Evolutionary conservation across 1,140 invertebrate species (phyloP).

Genomic region (Drosophila oshimai): DNA sequence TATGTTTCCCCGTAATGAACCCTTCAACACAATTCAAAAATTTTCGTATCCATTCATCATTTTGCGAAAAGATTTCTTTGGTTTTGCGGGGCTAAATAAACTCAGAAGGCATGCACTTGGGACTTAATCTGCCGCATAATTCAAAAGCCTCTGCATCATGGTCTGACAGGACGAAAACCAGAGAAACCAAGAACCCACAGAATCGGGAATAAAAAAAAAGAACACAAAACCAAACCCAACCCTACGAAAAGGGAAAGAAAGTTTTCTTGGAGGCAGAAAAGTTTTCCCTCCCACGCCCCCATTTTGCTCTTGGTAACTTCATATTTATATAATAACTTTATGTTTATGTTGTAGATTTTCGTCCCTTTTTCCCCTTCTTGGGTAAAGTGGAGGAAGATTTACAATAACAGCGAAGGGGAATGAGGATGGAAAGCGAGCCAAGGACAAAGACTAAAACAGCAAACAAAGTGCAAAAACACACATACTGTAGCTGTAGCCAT

Average conservation of each 20-base stretch:
- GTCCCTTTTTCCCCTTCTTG: not conserved
- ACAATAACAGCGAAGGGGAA: constrained; percentile 17
- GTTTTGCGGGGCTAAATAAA: constrained; percentile 52
- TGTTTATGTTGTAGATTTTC: constrained; percentile 76
- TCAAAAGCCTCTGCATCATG: constrained; percentile 51
- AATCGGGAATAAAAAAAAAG: not conserved
- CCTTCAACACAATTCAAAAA: constrained; percentile 26
- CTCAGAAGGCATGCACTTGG: constrained; percentile 62
- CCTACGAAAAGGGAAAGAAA: constrained; percentile 25
- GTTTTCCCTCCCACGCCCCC: constrained; percentile 38
- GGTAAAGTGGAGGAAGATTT: constrained; percentile 10
- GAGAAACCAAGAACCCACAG: constrained; percentile 21
- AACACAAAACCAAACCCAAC: constrained; percentile 14
- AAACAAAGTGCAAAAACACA: constrained; percentile 40
- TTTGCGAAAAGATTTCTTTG: constrained; percentile 10
- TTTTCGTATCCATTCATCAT: constrained; percentile 33
- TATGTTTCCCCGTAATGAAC: constrained; percentile 33
- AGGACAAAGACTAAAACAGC: constrained; percentile 47
- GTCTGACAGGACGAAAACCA: constrained; percentile 43
- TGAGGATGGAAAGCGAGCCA: constrained; percentile 30
- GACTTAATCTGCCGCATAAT: constrained; percentile 74
- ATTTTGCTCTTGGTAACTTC: constrained; percentile 49
- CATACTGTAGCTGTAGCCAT: constrained; percentile 45
- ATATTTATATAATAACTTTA: constrained; percentile 80
- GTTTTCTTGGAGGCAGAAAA: constrained; percentile 48